Evolutionary conservation across 2,888 invertebrate genomes (phyloP), one percentile per base, ranked within the genome.

Genomic region (Emmelina monodactyla): DNA sequence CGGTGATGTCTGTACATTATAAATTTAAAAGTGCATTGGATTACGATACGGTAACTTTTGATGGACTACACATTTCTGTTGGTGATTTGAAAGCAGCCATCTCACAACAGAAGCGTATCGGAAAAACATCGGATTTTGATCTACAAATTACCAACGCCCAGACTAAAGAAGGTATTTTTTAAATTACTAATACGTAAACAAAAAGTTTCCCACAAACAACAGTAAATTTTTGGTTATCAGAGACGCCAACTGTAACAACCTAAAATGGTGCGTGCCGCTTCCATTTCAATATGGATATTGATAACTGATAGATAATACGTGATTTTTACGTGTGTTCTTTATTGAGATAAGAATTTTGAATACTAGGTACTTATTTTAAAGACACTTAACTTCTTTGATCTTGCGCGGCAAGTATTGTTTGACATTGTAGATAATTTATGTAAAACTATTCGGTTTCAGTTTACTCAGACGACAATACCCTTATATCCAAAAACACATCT

Each of bases 401-500:
- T n/a, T n/a, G n/a, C n/a, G n/a, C n/a, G n/a, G n/a, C n/a, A n/a
- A n/a, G n/a, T n/a, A n/a, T n/a, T n/a, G n/a, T n/a, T n/a, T n/a
- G n/a, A n/a, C n/a, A n/a, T n/a, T n/a, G n/a, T n/a, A n/a, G n/a
- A n/a, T n/a, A n/a, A n/a, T n/a, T n/a, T n/a, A 32, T 37, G 14
- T 19, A 30, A 30, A 33, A 33, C 25, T n/a, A 36, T 33, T 40
- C 44, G 32, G 34, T 66, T 63, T 31, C 75, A 97, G 97, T 92
- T 51, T 99, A 98, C 78, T 87, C 87, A 32, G 92, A 95, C 72
- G 95, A 97, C 55, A 88, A 87, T 55, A 87, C 90, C 31, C 81
- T 98, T 47, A 97, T 99, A 55, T 95, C 97, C 16, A 96, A 98
- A 82, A 99, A 99, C 67, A 94, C 98, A 37, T 97, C 97, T 15